phyloP scores from a whole-genome alignment of 2,888 invertebrate species.

The Cybosia mesomella region DNA sequence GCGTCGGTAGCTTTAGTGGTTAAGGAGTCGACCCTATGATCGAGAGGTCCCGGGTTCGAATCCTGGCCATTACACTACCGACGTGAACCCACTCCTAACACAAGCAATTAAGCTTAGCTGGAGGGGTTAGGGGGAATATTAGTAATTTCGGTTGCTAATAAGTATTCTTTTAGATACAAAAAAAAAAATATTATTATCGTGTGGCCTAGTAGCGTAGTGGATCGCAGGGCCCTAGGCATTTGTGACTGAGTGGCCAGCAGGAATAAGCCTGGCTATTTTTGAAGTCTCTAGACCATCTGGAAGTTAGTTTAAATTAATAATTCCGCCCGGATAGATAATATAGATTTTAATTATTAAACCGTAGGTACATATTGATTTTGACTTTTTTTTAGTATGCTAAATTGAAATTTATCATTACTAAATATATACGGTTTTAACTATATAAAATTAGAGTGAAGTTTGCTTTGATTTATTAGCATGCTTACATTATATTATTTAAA shows the following conservation, averaged over 20 bases:
- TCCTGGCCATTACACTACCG: too few relatives aligned
- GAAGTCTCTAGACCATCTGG: neutral
- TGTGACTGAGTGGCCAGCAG: neutral
- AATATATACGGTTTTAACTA: neutral
- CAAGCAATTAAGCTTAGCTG: too few relatives aligned
- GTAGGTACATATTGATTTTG: too few relatives aligned
- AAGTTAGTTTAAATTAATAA: neutral
- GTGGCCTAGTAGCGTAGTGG: neutral
- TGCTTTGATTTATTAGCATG: conserved; percentile 28
- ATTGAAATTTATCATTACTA: neutral
- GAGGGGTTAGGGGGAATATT: too few relatives aligned
- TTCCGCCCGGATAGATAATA: neutral
- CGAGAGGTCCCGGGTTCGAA: too few relatives aligned
- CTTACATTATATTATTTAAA: conserved; percentile 40
- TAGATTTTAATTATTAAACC: neutral
- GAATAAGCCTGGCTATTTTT: neutral
- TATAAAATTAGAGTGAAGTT: neutral
- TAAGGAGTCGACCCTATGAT: too few relatives aligned
- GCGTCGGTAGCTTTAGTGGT: too few relatives aligned
- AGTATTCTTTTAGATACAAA: too few relatives aligned
- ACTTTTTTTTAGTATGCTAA: neutral
- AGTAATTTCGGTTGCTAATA: too few relatives aligned
- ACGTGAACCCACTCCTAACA: too few relatives aligned
- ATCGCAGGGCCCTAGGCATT: neutral
- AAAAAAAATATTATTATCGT: too few relatives aligned